phyloP scores from a whole-genome alignment of 2,888 invertebrate genomes.

The Ormyrus nitidulus region DNA sequence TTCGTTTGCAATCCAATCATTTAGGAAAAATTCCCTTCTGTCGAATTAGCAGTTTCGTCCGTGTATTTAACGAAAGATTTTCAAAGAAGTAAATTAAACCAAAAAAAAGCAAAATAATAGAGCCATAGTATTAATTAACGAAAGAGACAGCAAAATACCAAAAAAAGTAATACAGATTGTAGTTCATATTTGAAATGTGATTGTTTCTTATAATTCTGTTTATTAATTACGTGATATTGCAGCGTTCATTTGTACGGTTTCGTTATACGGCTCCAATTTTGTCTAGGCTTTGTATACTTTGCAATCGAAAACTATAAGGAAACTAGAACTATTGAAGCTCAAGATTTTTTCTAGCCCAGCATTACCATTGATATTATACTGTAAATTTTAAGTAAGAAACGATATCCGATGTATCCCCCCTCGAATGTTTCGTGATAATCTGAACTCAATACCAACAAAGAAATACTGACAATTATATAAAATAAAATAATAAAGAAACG shows the following conservation, averaged over 20 bases:
- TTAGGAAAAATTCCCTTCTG: conserved; percentile 64
- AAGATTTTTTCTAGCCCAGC: conserved; percentile 53
- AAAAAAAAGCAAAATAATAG: conserved; percentile 35
- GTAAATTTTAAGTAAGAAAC: conserved; percentile 50
- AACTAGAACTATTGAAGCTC: conserved; percentile 29
- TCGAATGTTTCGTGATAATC: conserved; percentile 62
- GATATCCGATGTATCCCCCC: conserved; percentile 51
- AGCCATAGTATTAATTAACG: conserved; percentile 39
- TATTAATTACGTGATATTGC: conserved; percentile 52
- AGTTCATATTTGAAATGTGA: conserved; percentile 66
- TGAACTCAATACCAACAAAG: conserved; percentile 55
- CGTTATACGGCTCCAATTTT: conserved; percentile 31
- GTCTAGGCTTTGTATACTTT: conserved; percentile 21
- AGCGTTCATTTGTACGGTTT: conserved; percentile 33
- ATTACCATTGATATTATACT: conserved; percentile 52
- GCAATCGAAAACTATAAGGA: background rate
- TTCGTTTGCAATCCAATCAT: conserved; percentile 69
- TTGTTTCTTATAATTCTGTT: conserved; percentile 66
- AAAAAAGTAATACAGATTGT: conserved; percentile 60
- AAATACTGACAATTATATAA: conserved; percentile 48
- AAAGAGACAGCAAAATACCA: conserved; percentile 44
- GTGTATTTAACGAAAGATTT: conserved; percentile 66
- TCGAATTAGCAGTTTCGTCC: conserved; percentile 71
- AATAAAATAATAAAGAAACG: conserved; percentile 26
- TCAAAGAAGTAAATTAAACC: conserved; percentile 51